Percentiles rank a stretch among this genome's conserved stretches.
Evolutionary conservation across 2,113 vertebrate species (phyloP).

Genomic region (Nymphicus hollandicus): DNA sequence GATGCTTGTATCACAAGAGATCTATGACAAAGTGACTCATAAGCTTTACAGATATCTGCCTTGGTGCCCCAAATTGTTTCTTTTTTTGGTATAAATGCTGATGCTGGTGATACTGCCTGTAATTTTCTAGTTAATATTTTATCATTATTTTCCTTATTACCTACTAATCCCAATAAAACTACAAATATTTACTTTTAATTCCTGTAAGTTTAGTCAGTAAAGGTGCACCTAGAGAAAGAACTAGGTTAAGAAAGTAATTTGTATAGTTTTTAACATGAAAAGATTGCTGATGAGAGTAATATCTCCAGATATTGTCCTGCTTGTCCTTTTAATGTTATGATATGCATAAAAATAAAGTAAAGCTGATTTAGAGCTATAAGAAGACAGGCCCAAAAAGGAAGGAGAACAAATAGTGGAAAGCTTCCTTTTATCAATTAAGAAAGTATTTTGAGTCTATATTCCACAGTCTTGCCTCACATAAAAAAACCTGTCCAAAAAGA

Average conservation of each 20-base stretch:
- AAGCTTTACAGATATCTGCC: background rate
- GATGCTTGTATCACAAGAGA: background rate
- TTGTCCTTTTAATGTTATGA: background rate
- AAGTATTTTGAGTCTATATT: background rate
- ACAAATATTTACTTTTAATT: background rate
- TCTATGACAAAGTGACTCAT: background rate
- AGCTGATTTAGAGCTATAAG: background rate
- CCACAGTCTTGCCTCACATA: background rate
- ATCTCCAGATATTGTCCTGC: background rate
- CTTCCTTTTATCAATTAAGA: background rate
- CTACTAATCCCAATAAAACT: background rate
- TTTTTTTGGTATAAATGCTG: background rate
- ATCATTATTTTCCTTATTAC: background rate
- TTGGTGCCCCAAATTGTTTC: background rate
- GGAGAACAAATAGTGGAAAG: background rate
- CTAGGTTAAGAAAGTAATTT: background rate
- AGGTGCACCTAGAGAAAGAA: background rate
- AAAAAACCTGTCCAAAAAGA: background rate
- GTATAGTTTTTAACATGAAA: background rate
- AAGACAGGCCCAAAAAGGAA: background rate
- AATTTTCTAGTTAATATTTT: background rate
- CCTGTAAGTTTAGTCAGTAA: background rate
- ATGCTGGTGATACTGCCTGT: background rate
- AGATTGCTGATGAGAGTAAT: background rate
- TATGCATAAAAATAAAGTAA: background rate